Conservation (phyloP, 2,888 invertebrate species). For the Meiosimyza platycephala region DNA sequence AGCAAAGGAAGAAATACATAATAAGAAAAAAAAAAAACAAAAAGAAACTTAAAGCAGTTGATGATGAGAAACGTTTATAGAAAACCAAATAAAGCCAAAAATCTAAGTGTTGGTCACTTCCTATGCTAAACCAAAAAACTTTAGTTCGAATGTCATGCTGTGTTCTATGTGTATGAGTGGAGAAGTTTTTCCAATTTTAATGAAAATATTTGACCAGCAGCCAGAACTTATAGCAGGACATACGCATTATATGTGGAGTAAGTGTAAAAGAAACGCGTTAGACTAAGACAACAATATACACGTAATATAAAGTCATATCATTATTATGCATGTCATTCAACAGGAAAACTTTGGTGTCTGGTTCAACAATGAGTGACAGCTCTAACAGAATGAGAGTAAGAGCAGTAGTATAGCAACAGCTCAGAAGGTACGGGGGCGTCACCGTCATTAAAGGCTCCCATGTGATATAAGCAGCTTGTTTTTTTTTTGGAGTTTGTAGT, state of each 20-base stretch:
- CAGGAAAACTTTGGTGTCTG: slow-evolving; percentile 25
- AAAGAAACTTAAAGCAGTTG: slow-evolving; percentile 9
- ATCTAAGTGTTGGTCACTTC: slow-evolving; percentile 32
- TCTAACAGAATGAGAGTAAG: slow-evolving; percentile 21
- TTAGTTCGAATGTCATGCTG: too few species aligned
- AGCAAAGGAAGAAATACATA: neutral
- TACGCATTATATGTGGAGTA: too few species aligned
- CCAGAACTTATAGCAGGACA: too few species aligned
- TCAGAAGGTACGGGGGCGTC: too few species aligned
- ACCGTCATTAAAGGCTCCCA: too few species aligned
- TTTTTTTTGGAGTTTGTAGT: too few species aligned
- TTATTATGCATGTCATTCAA: slow-evolving; percentile 51
- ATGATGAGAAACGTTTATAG: slow-evolving; percentile 32
- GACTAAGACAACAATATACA: neutral
- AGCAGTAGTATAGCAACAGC: too few species aligned
- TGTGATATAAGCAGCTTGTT: too few species aligned
- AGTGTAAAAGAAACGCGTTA: neutral
- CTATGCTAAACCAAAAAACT: neutral
- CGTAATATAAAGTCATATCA: slow-evolving; percentile 42
- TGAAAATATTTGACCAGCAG: slow-evolving; percentile 48
- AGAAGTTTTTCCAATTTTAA: slow-evolving; percentile 51
- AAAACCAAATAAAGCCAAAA: slow-evolving; percentile 19
- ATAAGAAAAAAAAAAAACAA: neutral
- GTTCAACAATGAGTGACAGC: slow-evolving; percentile 21
- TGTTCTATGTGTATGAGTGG: slow-evolving; percentile 12